Evolutionary conservation across 2,797 vertebrate genomes (phyloP).

Genomic region (Gouania willdenowi): DNA sequence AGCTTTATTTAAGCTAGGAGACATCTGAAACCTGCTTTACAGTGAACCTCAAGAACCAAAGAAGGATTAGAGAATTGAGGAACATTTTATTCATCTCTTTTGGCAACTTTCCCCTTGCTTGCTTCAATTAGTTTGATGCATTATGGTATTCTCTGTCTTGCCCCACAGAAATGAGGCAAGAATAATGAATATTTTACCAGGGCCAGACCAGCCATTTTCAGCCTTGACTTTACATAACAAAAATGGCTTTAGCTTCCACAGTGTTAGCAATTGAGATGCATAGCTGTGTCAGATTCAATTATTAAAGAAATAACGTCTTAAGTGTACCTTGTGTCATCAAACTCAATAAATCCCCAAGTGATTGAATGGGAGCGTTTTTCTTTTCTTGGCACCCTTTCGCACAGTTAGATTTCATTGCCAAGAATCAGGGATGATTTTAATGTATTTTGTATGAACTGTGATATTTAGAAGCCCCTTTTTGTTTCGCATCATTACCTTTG

Average conservation of each 20-base stretch:
- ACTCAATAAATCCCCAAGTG: conserved; percentile 30
- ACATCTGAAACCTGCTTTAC: too few species aligned
- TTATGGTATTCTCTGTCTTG: not conserved
- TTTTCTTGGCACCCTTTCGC: conserved; percentile 21
- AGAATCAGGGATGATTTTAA: too few species aligned
- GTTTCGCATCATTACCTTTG: too few species aligned
- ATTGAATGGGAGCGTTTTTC: conserved; percentile 25
- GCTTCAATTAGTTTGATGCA: not conserved
- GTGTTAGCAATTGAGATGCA: conserved; percentile 23
- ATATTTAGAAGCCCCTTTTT: too few species aligned
- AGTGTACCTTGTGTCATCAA: conserved; percentile 44
- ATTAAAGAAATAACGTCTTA: conserved; percentile 48
- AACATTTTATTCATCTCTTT: not conserved
- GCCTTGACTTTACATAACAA: conserved; percentile 50
- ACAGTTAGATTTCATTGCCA: too few species aligned
- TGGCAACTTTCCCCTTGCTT: not conserved
- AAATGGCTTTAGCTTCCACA: conserved; percentile 23
- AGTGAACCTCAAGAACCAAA: too few species aligned
- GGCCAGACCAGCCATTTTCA: conserved; percentile 16
- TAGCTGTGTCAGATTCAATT: conserved; percentile 53
- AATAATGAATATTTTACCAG: conserved; percentile 44
- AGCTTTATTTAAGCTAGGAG: too few species aligned
- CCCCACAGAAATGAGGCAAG: conserved; percentile 6
- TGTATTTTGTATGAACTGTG: too few species aligned
- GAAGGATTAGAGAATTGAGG: not conserved